Evolutionary conservation across 2,113 vertebrate genomes (phyloP), one percentile per base, ranked within the genome.

Genomic region (Trogon melanurus): DNA sequence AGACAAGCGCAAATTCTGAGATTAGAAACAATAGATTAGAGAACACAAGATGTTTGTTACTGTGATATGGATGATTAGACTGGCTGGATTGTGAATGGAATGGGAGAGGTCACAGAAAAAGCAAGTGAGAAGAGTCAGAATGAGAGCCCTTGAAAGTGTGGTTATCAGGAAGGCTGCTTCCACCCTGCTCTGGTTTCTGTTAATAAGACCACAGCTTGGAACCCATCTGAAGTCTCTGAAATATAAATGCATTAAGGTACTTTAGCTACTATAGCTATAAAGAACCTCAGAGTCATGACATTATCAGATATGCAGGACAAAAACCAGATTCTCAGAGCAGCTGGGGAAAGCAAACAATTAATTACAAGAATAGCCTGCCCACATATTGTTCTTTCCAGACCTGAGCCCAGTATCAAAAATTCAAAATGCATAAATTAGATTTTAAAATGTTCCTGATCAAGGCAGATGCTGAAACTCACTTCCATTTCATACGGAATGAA

Each of bases 211-310:
- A 65, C 73, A 80, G 75, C 72, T 86, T 74, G 72, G 79, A 94
- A 95, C 75, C 34, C 72, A 81, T 80, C 48, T 84, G 65, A 93
- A 81, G 69, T 26, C 48, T 81, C 83, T 86, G 30, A 88, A 86
- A 88, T 36, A 86, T 25, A 96, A 95, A 88, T 79, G 72, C 90
- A 94, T 92, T 96, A 93, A 91, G 96, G 95, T 96, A 94, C 95
- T 94, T 95, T 92, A 96, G 85, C 88, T 79, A 61, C 76, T 57
- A 51, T 32, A 6, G 34, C 69, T 83, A 38, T 74, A 91, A 91
- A 94, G 93, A 90, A 84, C 54, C 69, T 81, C 15, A 67, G 56
- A 93, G 76, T 64, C 48, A 30, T 86, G 85, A 84, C 83, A 47
- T 84, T 88, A 95, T 96, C 95, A 94, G 92, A 96, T 88, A 58